Base-by-base conservation (phyloP, 2,888 invertebrate genomes). In the Drosophila fulvimacula region DNA sequence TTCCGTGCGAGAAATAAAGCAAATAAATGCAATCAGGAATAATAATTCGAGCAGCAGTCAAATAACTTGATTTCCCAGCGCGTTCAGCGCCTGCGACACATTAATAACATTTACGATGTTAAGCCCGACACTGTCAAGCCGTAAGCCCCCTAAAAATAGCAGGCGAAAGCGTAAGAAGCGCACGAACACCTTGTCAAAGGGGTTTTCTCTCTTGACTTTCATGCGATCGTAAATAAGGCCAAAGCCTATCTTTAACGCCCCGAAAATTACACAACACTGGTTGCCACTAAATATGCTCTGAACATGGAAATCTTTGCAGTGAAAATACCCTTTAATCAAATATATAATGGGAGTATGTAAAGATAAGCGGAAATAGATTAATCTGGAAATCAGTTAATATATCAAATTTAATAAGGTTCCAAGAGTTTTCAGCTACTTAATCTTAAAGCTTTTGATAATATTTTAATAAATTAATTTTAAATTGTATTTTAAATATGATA, bases 21-120 rank as follows among this genome's bases (percentile, higher is more conserved):
- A 84, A 84, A 88, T 80, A 88, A 85, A 81, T 85, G 79, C 87
- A 85, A 83, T 84, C 87, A 86, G 70, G 79, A 85, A 83, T 83
- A 79, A 88, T 88, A 85, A 87, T 88, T 85, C 84, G 75, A 86
- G 81, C 71, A 62, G 88, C 81, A 81, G 67, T 69, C 86, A 76
- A 80, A 88, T 83, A 79, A 84, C 78, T 82, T 85, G 88, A 88
- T 88, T 88, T 74, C 59, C 61, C 69, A 68, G 48, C 69, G 69
- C 77, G 60, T 41, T 73, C 60, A 60, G 48, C 56, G 67, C 61
- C 75, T 64, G 61, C 62, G 24, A 63, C 69, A 73, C 76, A 87
- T 77, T 79, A 82, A 88, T 80, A 88, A 75, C 75, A 72, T 73
- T 77, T 82, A 75, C 68, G 34, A 46, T 42, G 61, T 51, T 62